Base-by-base conservation (phyloP, 30 jellyfish, hydroid and myxozoan genomes). In the Aurelia sp. region DNA sequence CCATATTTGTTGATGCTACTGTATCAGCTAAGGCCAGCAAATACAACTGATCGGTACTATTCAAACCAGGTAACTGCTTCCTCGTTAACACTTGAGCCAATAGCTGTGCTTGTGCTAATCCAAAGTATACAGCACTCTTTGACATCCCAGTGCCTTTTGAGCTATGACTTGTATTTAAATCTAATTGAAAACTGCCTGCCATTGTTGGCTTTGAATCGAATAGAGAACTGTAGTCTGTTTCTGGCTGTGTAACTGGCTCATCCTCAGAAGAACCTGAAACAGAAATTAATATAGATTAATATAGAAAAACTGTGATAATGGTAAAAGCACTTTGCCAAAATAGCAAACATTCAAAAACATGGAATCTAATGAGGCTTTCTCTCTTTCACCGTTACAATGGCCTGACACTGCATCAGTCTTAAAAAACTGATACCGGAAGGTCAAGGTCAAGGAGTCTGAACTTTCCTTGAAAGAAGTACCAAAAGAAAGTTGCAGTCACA, bases 11-110 rank as follows among this genome's bases (percentile, higher is more conserved):
- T 13, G 99, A 66, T 11, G 99, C 99, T 52, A 96, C 94, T 2
- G 99, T 96, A 55, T 96, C 99, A 2, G 99, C 95, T 55, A 96
- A 66, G 12, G 98, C 97, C 55, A 96, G 94, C 72, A 96, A 74
- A 59, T 96, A 91, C 86, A 96, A 80, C 80, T 96, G 99, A 35
- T 96, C 96, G 72, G 86, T 97, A 65, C 99, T 90, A 27, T 88
- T 77, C 52, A 96, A 76, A 24, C 99, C 99, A 19, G 97, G 97
- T 17, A 96, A 77, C 74, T 96, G 98, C 22, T 82, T 67, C 57
- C 89, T 73, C 18, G 98, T 78, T 76, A 96, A 60, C 48, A 91
- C 94, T 38, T 87, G 97, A 11, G 97, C 92, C 53, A 96, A 41
- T 48, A 90, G 70, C 63, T 87, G 87, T 51, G 99, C 96, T 78